Evolutionary conservation across 2,888 invertebrate species (phyloP), one percentile per base, ranked within the genome.

Genomic region (Hypercompe scribonia): DNA sequence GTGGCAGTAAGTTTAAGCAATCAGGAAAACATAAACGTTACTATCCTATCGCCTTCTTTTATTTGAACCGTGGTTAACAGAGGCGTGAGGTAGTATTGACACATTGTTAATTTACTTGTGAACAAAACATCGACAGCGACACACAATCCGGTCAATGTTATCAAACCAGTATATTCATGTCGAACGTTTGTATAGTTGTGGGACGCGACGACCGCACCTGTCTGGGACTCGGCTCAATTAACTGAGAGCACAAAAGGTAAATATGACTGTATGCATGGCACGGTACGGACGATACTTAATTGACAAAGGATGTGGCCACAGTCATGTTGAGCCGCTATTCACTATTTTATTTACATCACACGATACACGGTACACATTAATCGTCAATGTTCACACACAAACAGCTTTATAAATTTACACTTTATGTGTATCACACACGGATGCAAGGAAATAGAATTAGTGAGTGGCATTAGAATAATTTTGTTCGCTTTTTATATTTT

Each of bases 181-280:
- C n/a, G 28, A 28, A 4, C 28, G 31, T 28, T 28, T 33, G 28
- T 34, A 61, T 10, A 68, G 28, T 13, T 4, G 31, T 39, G 28
- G 39, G 54, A 34, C 10, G 54, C 24, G 11, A 31, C 66, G 31
- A 5, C 28, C 46, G 28, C 67, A 72, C 63, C 46, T 67, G 61
- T 42, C 58, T 21, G 66, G 24, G 54, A n/a, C 58, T 68, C 65
- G 21, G 33, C 46, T 68, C 75, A 76, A 80, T 82, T 83, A 82
- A 72, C 74, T 72, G 24, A 65, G 65, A 64, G 71, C 74, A 78
- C 69, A 76, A 81, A 74, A 78, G 79, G 72, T 72, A 76, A 77
- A 80, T 50, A 13, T 70, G 21, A 64, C 69, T 65, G 64, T 65
- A 36, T 61, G 61, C 31, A 61, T 7, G 61, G 61, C 31, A 7